phyloP scores from a whole-genome alignment of 2,113 vertebrate genomes.

The Chascanopsetta lugubris region DNA sequence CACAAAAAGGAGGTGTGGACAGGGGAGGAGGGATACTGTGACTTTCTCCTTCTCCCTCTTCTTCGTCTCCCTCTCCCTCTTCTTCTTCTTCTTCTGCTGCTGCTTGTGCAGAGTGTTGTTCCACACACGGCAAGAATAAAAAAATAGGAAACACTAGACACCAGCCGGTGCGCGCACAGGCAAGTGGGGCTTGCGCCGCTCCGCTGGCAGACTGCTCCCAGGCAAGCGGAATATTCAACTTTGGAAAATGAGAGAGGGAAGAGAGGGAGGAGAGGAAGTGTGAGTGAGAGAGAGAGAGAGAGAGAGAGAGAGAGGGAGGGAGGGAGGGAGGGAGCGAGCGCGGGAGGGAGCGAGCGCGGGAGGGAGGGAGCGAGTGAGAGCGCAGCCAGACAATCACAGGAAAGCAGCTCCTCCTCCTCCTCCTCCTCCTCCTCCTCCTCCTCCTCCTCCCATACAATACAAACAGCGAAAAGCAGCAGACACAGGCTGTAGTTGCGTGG shows the following conservation, averaged over 20 bases:
- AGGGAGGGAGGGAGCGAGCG: constrained; percentile 24
- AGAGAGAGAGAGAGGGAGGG: constrained; percentile 25
- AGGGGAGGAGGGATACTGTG: neutral
- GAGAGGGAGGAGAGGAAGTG: neutral
- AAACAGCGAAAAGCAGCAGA: constrained; percentile 53
- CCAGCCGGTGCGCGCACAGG: constrained; percentile 44
- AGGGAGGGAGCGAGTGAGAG: constrained; percentile 42
- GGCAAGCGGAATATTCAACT: constrained; percentile 74
- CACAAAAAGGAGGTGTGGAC: neutral
- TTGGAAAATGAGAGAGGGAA: constrained; percentile 62
- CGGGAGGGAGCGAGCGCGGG: constrained; percentile 39
- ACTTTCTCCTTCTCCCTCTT: neutral
- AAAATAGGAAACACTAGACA: neutral
- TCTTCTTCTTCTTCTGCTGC: neutral
- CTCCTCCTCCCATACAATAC: constrained; percentile 62
- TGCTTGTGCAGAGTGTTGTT: constrained; percentile 1
- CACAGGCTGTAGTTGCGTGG: constrained; percentile 26
- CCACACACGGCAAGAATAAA: constrained; percentile 29
- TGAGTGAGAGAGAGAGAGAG: constrained; percentile 46
- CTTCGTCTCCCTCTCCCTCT: too few relatives aligned
- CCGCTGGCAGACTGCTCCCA: constrained; percentile 59
- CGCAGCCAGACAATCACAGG: constrained; percentile 78
- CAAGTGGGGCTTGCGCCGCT: constrained; percentile 48
- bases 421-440: constrained; percentile 83
- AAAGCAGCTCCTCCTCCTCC: constrained; percentile 82